Percentiles rank a stretch among this genome's conserved stretches.
Evolutionary conservation across 2,797 vertebrate genomes (phyloP).

Genomic region (Monodelphis domestica): DNA sequence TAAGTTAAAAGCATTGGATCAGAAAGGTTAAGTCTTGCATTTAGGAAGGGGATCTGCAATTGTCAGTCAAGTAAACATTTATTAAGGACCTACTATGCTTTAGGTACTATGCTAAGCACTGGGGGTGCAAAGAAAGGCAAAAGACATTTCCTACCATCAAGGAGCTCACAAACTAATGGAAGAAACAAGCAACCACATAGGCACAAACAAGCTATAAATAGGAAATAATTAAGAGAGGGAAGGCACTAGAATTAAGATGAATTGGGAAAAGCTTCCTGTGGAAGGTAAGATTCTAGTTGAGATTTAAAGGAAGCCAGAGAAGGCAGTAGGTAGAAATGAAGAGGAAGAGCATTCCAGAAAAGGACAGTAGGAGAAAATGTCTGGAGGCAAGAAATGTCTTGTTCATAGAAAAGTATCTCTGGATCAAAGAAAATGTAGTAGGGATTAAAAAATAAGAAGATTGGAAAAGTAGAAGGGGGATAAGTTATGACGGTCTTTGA

Average conservation of each 20-base stretch:
- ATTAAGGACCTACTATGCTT: background rate
- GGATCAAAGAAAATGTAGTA: background rate
- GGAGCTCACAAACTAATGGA: background rate
- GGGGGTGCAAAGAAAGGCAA: background rate
- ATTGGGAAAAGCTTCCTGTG: background rate
- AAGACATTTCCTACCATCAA: background rate
- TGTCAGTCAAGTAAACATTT: background rate
- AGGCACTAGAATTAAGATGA: background rate
- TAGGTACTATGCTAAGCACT: background rate
- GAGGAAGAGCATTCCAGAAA: background rate
- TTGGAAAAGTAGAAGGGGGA: too few relatives aligned
- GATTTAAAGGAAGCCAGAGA: background rate
- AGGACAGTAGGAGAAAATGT: background rate
- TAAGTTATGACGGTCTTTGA: too few relatives aligned
- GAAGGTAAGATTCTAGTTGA: background rate
- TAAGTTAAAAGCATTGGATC: background rate
- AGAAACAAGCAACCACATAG: background rate
- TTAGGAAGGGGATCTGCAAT: background rate
- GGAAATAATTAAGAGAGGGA: background rate
- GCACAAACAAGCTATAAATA: background rate
- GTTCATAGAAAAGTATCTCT: background rate
- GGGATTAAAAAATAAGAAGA: too few relatives aligned
- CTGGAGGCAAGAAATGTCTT: background rate
- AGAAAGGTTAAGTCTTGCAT: background rate
- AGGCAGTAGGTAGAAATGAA: background rate